phyloP scores from a whole-genome alignment of 2,113 vertebrate species.

The Tympanuchus pallidicinctus region DNA sequence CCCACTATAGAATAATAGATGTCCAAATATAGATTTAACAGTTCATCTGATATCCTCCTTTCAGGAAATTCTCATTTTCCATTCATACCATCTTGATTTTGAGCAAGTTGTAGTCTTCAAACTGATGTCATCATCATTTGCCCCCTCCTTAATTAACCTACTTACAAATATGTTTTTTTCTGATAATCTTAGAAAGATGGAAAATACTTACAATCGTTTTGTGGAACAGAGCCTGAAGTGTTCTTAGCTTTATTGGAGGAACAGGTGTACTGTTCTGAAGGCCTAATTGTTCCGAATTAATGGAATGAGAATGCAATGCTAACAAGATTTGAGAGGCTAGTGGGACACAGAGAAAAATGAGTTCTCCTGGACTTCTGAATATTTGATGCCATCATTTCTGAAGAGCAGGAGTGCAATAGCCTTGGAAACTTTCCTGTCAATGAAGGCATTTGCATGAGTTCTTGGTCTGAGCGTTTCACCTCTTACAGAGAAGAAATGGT shows the following conservation, averaged over 20 bases:
- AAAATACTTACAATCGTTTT: slow-evolving; percentile 41
- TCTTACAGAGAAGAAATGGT: neutral
- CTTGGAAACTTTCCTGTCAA: neutral
- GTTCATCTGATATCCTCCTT: neutral
- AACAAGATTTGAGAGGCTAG: neutral
- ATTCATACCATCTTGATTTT: slow-evolving; percentile 1
- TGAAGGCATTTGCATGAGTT: neutral
- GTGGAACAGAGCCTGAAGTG: slow-evolving; percentile 25
- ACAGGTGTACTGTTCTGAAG: slow-evolving; percentile 12
- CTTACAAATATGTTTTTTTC: slow-evolving; percentile 54
- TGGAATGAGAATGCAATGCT: slow-evolving; percentile 28
- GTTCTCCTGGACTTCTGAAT: neutral
- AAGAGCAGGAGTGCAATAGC: neutral
- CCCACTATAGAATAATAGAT: neutral
- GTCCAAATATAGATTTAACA: neutral
- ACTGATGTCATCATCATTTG: neutral
- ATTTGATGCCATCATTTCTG: neutral
- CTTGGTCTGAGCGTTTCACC: neutral
- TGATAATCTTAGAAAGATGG: slow-evolving; percentile 54
- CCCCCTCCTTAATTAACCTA: neutral
- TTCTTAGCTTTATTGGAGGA: slow-evolving; percentile 32
- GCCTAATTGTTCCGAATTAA: slow-evolving; percentile 51
- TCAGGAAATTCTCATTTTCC: slow-evolving; percentile 17
- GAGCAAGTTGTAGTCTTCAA: neutral
- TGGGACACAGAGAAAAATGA: neutral